Evolutionary conservation across 35 echinoderm and acorn worm genomes (phyloP), one percentile per base, ranked within the genome.

Genomic region (Patiria miniata): DNA sequence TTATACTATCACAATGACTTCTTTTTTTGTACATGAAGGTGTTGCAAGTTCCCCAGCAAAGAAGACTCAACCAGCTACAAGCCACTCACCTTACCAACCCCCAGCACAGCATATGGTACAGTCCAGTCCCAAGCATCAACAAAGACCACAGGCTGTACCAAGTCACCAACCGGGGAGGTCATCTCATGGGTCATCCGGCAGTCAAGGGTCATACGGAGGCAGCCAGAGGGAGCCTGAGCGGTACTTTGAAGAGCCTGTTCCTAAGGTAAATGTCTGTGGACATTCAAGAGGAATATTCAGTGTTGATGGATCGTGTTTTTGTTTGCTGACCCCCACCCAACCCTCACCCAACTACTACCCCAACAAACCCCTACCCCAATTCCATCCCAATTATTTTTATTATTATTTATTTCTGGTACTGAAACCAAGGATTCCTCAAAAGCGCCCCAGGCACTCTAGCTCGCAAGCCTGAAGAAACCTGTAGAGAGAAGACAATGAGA

Each of bases 201-300:
- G 65, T 73, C 65, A 73, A 73, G 65, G 65, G 21, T 73, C 65
- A 9, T 73, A 73, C 65, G 65, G 65, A 14, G 29, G 65, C 26
- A 73, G 65, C 65, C 65, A 73, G 29, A 73, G 65, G 34, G 23
- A 73, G 26, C 65, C 65, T 73, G 65, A 73, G 26, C 65, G 65
- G 29, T 73, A 73, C 65, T 73, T 73, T 73, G 65, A 73, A 73
- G 26, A 73, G 65, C 65, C 10, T 5, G 26, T 23, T 73, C 65
- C 22, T 32, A 73, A 73, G 65, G 65, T 73, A 73, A 73, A 73
- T 73, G 26, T 12, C 65, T 60, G 1, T n/a, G 16, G 14, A 7
- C 10, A n/a, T n/a, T n/a, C n/a, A n/a, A n/a, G n/a, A n/a, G n/a
- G n/a, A n/a, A n/a, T n/a, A n/a, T n/a, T n/a, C n/a, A n/a, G n/a